These are phyloP conservation scores for Conus canariensis DNA, from an alignment of 2,888 invertebrate genomes.

Conservation along the genomic window DNA sequence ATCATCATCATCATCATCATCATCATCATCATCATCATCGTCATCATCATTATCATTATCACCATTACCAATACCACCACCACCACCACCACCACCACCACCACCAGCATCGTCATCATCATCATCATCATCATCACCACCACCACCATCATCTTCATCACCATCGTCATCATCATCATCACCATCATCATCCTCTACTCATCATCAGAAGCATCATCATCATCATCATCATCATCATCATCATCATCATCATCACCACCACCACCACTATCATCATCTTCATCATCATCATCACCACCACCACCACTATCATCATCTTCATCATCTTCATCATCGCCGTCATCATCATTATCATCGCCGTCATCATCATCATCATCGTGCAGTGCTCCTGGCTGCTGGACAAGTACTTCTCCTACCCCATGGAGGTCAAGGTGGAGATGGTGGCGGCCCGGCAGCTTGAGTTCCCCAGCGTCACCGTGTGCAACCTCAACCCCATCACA, in stretches of 20 bases:
- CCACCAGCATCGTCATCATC: neutral
- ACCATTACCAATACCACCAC: no score
- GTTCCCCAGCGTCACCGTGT: conserved; percentile 72
- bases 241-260: neutral
- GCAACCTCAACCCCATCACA: conserved; percentile 69
- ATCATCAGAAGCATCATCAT: no score
- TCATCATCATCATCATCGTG: neutral
- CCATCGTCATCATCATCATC: neutral
- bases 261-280: neutral
- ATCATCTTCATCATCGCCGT: no score
- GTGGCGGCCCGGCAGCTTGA: conserved; percentile 58
- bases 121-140: neutral
- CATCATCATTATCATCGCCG: no score
- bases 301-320: no score
- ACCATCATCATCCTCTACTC: neutral
- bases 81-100: neutral
- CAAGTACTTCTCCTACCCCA: conserved; percentile 59
- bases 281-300: neutral
- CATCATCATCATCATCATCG: no score
- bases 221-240: no score
- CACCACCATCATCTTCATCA: neutral
- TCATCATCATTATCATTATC: no score
- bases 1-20: no score
- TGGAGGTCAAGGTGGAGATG: conserved; percentile 67
- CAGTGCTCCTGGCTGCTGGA: conserved; percentile 56